These are phyloP conservation scores for Idris sp. DNA, from an alignment of 1,140 invertebrate genomes.

Conservation along the genomic window DNA sequence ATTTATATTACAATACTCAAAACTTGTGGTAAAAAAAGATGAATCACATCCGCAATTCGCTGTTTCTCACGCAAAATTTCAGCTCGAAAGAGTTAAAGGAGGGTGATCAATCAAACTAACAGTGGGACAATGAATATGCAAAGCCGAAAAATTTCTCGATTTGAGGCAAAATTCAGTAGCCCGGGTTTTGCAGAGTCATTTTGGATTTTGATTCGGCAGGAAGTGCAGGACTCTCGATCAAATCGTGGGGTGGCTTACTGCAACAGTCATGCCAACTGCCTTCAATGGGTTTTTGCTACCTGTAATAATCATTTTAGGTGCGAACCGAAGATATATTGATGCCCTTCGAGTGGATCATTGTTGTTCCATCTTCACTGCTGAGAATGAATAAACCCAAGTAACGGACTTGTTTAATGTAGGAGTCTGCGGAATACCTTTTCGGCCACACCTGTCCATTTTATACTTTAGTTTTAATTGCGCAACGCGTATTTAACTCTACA, in stretches of 20 bases:
- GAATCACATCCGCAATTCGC: conserved; percentile 5
- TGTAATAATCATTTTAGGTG: conserved; percentile 44
- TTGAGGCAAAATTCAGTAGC: too few relatives aligned
- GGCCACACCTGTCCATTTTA: conserved; percentile 53
- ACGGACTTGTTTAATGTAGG: too few relatives aligned
- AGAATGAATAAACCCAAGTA: too few relatives aligned
- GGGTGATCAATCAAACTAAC: too few relatives aligned
- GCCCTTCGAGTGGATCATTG: conserved; percentile 52
- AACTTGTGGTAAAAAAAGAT: conserved; percentile 19
- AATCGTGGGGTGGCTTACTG: too few relatives aligned
- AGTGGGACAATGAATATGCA: not conserved
- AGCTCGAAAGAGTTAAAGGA: conserved; percentile 32
- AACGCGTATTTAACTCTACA: too few relatives aligned
- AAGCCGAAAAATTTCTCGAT: conserved; percentile 9
- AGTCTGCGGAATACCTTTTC: too few relatives aligned
- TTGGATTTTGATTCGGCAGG: conserved; percentile 16
- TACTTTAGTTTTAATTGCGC: conserved; percentile 33
- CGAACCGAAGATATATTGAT: conserved; percentile 54
- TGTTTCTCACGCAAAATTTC: conserved; percentile 47
- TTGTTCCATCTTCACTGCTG: conserved; percentile 42
- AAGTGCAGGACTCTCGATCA: too few relatives aligned
- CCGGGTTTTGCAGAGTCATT: too few relatives aligned
- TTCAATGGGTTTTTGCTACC: conserved; percentile 21
- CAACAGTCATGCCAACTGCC: too few relatives aligned
- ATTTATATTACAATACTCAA: conserved; percentile 25